Evolutionary conservation across 2,888 invertebrate species (phyloP).

Genomic region (Cyclophora albipunctata): DNA sequence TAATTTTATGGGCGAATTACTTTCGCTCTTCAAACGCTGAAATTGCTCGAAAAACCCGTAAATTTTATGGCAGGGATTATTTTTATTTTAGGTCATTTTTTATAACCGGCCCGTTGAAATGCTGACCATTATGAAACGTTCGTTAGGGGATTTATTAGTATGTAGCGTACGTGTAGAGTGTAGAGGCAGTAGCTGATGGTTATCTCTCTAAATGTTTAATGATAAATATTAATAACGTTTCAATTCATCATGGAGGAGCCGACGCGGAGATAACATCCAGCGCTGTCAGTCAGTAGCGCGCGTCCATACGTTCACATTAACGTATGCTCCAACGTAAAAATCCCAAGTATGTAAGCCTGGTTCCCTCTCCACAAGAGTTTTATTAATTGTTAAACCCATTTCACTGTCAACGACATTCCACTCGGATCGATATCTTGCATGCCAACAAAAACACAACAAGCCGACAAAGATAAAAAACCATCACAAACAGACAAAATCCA

Average conservation of each 20-base stretch:
- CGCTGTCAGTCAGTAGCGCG: conserved; percentile 23
- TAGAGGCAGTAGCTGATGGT: too few relatives aligned
- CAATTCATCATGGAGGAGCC: conserved; percentile 14
- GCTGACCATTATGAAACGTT: conserved; percentile 1
- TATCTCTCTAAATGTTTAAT: too few relatives aligned
- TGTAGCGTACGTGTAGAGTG: too few relatives aligned
- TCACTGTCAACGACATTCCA: conserved; percentile 70
- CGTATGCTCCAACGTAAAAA: conserved; percentile 31
- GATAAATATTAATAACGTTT: conserved; percentile 1
- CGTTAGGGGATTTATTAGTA: not conserved
- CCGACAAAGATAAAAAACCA: conserved; percentile 64
- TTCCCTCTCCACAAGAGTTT: conserved; percentile 49
- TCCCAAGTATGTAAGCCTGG: conserved; percentile 47
- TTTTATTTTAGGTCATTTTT: conserved; percentile 59
- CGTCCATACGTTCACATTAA: conserved; percentile 20
- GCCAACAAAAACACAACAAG: conserved; percentile 44
- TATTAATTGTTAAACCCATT: conserved; percentile 73
- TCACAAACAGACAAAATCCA: conserved; percentile 51
- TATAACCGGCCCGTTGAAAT: conserved; percentile 25
- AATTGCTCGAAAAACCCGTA: conserved; percentile 60
- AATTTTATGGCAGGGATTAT: conserved; percentile 61
- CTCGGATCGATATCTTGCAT: conserved; percentile 57
- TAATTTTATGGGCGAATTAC: conserved; percentile 71
- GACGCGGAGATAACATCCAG: conserved; percentile 15
- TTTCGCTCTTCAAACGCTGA: conserved; percentile 67